These are phyloP conservation scores for Cheilosia pagana DNA, from an alignment of 2,888 invertebrate species.

Conservation along the genomic window DNA sequence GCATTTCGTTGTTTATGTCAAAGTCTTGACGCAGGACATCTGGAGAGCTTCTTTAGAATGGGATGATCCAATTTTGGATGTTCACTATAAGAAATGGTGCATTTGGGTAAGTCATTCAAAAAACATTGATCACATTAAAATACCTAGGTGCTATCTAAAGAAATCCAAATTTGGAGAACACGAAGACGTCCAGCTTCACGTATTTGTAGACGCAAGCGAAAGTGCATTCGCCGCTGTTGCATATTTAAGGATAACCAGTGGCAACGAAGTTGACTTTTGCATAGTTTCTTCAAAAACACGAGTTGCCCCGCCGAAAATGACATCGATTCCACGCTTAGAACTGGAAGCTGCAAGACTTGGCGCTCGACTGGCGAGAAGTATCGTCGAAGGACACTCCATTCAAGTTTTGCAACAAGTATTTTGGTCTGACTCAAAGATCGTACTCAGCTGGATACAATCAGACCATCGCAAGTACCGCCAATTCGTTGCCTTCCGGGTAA, in stretches of 20 bases:
- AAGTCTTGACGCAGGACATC: slow-evolving; percentile 45
- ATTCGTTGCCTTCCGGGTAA: slow-evolving; percentile 71
- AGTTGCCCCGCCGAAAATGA: slow-evolving; percentile 65
- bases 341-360: slow-evolving; percentile 67
- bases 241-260: slow-evolving; percentile 39
- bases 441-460: slow-evolving; percentile 72
- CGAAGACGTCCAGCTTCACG: slow-evolving; percentile 14
- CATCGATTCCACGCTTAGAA: slow-evolving; percentile 67
- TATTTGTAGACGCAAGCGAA: slow-evolving; percentile 66
- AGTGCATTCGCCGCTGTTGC: slow-evolving; percentile 68
- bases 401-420: slow-evolving; percentile 11
- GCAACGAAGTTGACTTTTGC: no score
- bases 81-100: no score
- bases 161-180: not conserved
- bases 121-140: not conserved
- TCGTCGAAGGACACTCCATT: slow-evolving; percentile 11
- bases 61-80: slow-evolving; percentile 25
- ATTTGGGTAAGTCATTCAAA: no score
- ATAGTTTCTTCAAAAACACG: slow-evolving; percentile 50
- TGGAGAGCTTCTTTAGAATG: slow-evolving; percentile 40
- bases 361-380: slow-evolving; percentile 22
- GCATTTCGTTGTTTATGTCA: slow-evolving; percentile 16
- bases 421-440: slow-evolving; percentile 76
- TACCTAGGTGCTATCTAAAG: not conserved
- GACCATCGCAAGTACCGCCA: slow-evolving; percentile 69